phyloP scores from a whole-genome alignment of 2,888 invertebrate species.

The Phalera bucephala region DNA sequence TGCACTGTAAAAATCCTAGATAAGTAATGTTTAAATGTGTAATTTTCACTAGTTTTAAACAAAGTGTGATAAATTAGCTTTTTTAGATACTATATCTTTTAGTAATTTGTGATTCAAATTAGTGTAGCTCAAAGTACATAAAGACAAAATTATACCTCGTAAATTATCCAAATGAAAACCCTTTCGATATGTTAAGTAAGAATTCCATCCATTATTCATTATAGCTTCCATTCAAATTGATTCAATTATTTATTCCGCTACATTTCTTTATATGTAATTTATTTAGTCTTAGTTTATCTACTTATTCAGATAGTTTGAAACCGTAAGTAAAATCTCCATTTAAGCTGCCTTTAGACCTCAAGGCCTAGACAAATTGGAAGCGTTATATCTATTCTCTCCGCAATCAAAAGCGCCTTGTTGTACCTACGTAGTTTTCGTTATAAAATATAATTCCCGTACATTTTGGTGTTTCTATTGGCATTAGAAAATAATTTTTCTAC shows the following conservation, averaged over 20 bases:
- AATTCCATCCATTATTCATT: constrained; percentile 36
- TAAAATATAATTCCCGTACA: too few relatives aligned
- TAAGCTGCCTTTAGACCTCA: too few relatives aligned
- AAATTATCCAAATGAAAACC: constrained; percentile 19
- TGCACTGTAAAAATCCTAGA: constrained; percentile 30
- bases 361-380: too few relatives aligned
- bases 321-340: too few relatives aligned
- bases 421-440: too few relatives aligned
- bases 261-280: neutral
- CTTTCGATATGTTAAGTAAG: constrained; percentile 23
- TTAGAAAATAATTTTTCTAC: too few relatives aligned
- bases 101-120: constrained; percentile 22
- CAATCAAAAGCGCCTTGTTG: too few relatives aligned
- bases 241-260: neutral
- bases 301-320: neutral
- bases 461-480: too few relatives aligned
- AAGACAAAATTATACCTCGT: constrained; percentile 36
- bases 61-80: constrained; percentile 55
- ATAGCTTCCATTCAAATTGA: constrained; percentile 10
- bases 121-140: constrained; percentile 46
- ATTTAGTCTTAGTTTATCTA: too few relatives aligned
- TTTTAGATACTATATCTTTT: constrained; percentile 33
- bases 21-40: constrained; percentile 18
- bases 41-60: constrained; percentile 32
- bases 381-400: too few relatives aligned